phyloP scores from a whole-genome alignment of 2,797 vertebrate species.

The Poeciliopsis gracilis region DNA sequence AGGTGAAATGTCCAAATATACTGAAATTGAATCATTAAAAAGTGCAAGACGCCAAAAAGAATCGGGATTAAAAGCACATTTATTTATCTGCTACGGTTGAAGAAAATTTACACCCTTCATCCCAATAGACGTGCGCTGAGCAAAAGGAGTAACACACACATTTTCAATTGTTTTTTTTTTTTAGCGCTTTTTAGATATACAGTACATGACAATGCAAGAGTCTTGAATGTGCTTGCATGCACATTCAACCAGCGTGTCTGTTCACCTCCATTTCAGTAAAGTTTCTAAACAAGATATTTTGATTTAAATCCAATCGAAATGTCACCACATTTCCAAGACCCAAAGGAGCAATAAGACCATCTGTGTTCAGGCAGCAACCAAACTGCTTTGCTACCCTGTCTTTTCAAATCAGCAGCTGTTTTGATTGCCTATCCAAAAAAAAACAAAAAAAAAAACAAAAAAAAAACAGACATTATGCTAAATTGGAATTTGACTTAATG shows the following conservation, averaged over 20 bases:
- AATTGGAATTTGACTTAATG: conserved; percentile 58
- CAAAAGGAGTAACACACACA: neutral
- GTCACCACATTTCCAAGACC: neutral
- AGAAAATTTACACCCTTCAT: neutral
- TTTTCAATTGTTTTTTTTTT: neutral
- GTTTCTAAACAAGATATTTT: neutral
- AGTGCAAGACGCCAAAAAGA: neutral
- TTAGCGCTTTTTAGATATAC: neutral
- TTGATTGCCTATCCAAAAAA: conserved; percentile 34
- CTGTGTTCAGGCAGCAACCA: conserved; percentile 26
- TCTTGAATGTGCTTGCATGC: neutral
- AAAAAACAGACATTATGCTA: conserved; percentile 46
- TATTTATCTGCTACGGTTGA: neutral
- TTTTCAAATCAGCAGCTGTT: conserved; percentile 54
- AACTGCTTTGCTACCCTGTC: conserved; percentile 40
- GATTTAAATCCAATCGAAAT: neutral
- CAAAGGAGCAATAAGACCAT: neutral
- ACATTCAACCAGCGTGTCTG: neutral
- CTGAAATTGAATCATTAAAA: neutral
- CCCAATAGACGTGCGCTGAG: neutral
- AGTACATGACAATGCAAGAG: neutral
- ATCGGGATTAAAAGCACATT: neutral
- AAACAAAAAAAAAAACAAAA: conserved; percentile 31
- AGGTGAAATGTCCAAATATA: neutral
- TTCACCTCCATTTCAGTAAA: neutral